Percentiles rank a stretch among this genome's conserved stretches.
phyloP scores from a whole-genome alignment of 2,888 invertebrate genomes.

The Alcis repandata region DNA sequence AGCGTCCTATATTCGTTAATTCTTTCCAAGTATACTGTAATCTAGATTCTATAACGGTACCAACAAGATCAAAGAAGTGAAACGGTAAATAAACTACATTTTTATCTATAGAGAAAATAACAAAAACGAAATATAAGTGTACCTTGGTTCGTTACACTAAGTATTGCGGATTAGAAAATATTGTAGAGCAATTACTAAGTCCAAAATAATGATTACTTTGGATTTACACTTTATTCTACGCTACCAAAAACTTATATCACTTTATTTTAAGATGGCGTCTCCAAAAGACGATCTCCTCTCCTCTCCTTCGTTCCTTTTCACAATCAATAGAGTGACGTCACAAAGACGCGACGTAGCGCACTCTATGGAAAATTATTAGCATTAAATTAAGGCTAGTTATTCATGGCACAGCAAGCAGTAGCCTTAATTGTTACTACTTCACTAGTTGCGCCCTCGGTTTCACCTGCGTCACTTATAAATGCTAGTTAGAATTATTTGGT shows the following conservation, averaged over 20 bases:
- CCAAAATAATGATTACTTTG: slow-evolving; percentile 81
- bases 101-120: slow-evolving; percentile 63
- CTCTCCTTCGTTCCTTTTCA: slow-evolving; percentile 62
- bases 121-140: slow-evolving; percentile 83
- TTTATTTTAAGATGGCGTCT: slow-evolving; percentile 87
- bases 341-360: slow-evolving; percentile 78
- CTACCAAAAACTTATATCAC: slow-evolving; percentile 88
- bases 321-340: slow-evolving; percentile 85
- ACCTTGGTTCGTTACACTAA: slow-evolving; percentile 94
- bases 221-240: slow-evolving; percentile 84
- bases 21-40: slow-evolving; percentile 53
- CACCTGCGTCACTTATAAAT: no score
- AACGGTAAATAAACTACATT: slow-evolving; percentile 84
- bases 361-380: slow-evolving; percentile 61
- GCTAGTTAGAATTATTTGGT: no score
- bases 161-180: slow-evolving; percentile 81
- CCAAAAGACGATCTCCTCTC: slow-evolving; percentile 83
- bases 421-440: no score
- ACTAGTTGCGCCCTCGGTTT: no score
- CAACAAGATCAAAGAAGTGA: slow-evolving; percentile 67
- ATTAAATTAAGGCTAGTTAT: slow-evolving; percentile 28
- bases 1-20: slow-evolving; percentile 37
- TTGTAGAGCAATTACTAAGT: slow-evolving; percentile 75
- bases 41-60: slow-evolving; percentile 73
- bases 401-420: slow-evolving; percentile 20